These are phyloP conservation scores for Sparidentex hasta DNA, from an alignment of 2,797 vertebrate species.

Conservation along the genomic window DNA sequence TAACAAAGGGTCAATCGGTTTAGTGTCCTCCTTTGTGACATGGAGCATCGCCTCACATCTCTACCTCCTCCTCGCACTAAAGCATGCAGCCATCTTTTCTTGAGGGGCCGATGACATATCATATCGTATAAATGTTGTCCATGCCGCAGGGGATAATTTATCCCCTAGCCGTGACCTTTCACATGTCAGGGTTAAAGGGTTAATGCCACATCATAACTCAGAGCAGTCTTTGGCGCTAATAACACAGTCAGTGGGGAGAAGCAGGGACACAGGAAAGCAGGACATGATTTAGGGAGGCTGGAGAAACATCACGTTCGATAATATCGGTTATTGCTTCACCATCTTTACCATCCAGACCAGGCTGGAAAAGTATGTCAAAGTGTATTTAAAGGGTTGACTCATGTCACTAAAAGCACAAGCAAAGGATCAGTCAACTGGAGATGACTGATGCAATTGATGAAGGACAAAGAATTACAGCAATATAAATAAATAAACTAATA, in stretches of 20 bases:
- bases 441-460: too few species aligned
- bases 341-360: background rate
- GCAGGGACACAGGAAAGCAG: background rate
- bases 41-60: background rate
- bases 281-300: background rate
- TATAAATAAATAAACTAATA: too few species aligned
- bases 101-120: background rate
- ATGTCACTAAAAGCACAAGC: too few species aligned
- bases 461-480: too few species aligned
- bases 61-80: background rate
- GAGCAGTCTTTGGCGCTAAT: constrained; percentile 5
- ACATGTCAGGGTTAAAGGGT: constrained; percentile 45
- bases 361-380: background rate
- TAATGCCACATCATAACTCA: constrained; percentile 65
- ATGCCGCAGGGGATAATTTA: constrained; percentile 14
- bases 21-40: background rate
- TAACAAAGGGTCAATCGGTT: background rate
- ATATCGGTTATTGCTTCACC: background rate
- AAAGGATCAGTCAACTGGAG: too few species aligned
- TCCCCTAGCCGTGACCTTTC: constrained; percentile 23
- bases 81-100: background rate
- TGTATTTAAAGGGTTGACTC: background rate
- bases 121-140: background rate
- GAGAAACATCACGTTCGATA: background rate
- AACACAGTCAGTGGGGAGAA: constrained; percentile 12